Evolutionary conservation across 2,113 vertebrate genomes (phyloP).

Genomic region (Trematocara stigmaticum): DNA sequence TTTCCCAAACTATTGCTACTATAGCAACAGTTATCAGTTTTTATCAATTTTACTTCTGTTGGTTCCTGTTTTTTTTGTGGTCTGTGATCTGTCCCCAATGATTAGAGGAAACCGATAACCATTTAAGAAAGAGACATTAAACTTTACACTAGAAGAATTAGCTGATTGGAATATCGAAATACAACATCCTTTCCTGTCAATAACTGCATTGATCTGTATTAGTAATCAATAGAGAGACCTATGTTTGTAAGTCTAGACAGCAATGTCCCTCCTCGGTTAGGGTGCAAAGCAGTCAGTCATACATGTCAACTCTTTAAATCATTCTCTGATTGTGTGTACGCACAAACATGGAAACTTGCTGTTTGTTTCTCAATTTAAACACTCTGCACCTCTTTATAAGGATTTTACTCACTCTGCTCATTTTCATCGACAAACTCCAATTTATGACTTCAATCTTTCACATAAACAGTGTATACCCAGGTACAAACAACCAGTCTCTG

Average conservation of each 20-base stretch:
- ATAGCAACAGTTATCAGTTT: neutral
- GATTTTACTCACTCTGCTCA: slow-evolving; percentile 27
- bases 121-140: neutral
- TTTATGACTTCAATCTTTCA: slow-evolving; percentile 21
- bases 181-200: slow-evolving; percentile 5
- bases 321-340: neutral
- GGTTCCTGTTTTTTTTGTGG: neutral
- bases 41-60: neutral
- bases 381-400: neutral
- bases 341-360: neutral
- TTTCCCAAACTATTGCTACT: neutral
- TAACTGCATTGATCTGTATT: slow-evolving; percentile 33
- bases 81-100: neutral
- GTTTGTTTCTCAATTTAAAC: neutral
- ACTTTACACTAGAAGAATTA: neutral
- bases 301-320: slow-evolving; percentile 29
- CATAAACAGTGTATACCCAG: neutral
- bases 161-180: neutral
- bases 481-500: neutral
- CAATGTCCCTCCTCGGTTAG: slow-evolving; percentile 21
- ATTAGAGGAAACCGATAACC: neutral
- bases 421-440: slow-evolving; percentile 11
- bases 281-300: slow-evolving; percentile 46
- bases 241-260: slow-evolving; percentile 20
- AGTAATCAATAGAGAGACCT: slow-evolving; percentile 43